Percentiles rank a stretch among this genome's conserved stretches.
Evolutionary conservation across 2,888 invertebrate species (phyloP).

Genomic region (Campoplex nolae): DNA sequence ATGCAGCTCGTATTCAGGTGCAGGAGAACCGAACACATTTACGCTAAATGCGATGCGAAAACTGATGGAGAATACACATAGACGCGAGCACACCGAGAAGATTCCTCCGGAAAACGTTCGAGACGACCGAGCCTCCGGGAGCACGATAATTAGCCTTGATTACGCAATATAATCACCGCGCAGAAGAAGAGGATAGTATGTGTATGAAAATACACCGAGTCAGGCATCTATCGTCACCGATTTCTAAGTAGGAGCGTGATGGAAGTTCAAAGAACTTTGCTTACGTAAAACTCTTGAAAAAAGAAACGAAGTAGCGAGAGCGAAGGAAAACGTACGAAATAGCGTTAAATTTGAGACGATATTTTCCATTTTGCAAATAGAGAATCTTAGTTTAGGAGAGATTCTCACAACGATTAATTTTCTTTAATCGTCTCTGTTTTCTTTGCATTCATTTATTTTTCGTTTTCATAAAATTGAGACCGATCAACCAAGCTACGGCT

Average conservation of each 20-base stretch:
- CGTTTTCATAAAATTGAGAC: neutral
- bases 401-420: neutral
- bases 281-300: neutral
- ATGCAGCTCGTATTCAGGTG: constrained; percentile 53
- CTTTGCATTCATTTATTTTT: neutral
- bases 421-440: neutral
- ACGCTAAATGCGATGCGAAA: constrained; percentile 10
- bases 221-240: constrained; percentile 30
- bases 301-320: neutral
- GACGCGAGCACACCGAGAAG: constrained; percentile 31
- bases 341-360: neutral
- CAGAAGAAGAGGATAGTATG: constrained; percentile 50
- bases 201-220: constrained; percentile 43
- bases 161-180: constrained; percentile 78
- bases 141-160: constrained; percentile 80
- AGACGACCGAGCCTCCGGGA: constrained; percentile 64
- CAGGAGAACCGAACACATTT: constrained; percentile 1
- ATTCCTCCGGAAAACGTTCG: constrained; percentile 74
- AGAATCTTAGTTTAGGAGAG: neutral
- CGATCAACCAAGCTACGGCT: neutral
- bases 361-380: neutral
- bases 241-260: neutral
- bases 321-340: neutral
- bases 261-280: constrained; percentile 21
- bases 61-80: constrained; percentile 7